Evolutionary conservation across 1,140 invertebrate genomes (phyloP).

Genomic region (Metaphire vulgaris): DNA sequence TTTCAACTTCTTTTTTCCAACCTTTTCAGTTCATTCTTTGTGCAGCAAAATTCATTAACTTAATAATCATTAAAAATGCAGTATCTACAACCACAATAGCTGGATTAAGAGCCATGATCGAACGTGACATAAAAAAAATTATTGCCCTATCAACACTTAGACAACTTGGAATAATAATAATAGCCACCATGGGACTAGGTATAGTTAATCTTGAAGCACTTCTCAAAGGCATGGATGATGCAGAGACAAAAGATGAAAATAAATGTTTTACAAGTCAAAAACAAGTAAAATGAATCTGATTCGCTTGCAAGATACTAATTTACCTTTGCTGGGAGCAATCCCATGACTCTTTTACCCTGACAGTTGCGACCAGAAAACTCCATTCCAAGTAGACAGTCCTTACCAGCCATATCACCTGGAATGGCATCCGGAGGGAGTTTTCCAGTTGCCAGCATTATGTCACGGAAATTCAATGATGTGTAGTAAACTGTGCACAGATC

Average conservation of each 20-base stretch:
- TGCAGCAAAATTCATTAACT: too few relatives aligned
- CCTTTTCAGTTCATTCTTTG: too few relatives aligned
- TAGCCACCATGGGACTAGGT: slow-evolving; percentile 30
- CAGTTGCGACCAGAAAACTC: slow-evolving; percentile 80
- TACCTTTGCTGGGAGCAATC: slow-evolving; percentile 81
- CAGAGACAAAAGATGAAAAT: too few relatives aligned
- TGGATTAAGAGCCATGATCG: slow-evolving; percentile 22
- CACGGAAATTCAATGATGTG: slow-evolving; percentile 90
- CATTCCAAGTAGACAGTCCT: slow-evolving; percentile 88
- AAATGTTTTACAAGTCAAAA: too few relatives aligned
- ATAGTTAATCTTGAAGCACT: not conserved
- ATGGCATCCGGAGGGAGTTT: slow-evolving; percentile 90
- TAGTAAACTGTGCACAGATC: slow-evolving; percentile 83
- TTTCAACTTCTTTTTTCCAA: too few relatives aligned
- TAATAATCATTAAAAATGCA: too few relatives aligned
- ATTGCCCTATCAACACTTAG: slow-evolving; percentile 67
- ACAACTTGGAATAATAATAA: slow-evolving; percentile 63
- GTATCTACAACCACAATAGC: slow-evolving; percentile 12
- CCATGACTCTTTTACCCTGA: slow-evolving; percentile 78
- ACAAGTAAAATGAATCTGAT: too few relatives aligned
- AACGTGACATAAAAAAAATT: slow-evolving; percentile 45
- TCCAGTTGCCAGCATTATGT: slow-evolving; percentile 93
- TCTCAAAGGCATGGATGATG: too few relatives aligned
- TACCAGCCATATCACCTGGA: slow-evolving; percentile 61
- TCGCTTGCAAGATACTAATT: too few relatives aligned